These are phyloP conservation scores for Scaptomyza caliginosa DNA, from an alignment of 2,888 invertebrate species.

Conservation along the genomic window DNA sequence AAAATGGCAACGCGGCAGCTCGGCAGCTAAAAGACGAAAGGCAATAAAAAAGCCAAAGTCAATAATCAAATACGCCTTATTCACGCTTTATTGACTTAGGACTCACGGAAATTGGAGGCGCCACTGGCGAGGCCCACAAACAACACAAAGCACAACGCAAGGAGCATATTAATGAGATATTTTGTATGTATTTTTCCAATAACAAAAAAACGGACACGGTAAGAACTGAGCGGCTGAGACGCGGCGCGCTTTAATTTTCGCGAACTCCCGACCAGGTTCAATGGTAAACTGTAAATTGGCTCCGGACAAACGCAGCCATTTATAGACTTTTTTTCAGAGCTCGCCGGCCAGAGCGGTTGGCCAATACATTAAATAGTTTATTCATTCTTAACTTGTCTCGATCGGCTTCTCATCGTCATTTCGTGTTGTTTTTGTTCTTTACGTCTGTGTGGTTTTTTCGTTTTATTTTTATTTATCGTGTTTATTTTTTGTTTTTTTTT, in stretches of 20 bases:
- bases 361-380: constrained; percentile 67
- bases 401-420: constrained; percentile 20
- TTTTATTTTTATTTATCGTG: constrained; percentile 14
- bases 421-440: constrained; percentile 19
- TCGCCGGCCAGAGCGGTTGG: constrained; percentile 17
- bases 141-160: constrained; percentile 40
- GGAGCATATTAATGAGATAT: constrained; percentile 36
- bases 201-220: neutral
- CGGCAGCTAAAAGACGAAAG: constrained; percentile 67
- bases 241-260: constrained; percentile 52
- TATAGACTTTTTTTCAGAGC: constrained; percentile 74
- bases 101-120: constrained; percentile 71
- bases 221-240: constrained; percentile 18
- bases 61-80: neutral
- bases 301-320: constrained; percentile 79
- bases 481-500: constrained; percentile 17
- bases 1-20: constrained; percentile 78
- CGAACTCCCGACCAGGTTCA: constrained; percentile 82
- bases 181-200: neutral
- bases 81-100: neutral
- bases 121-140: constrained; percentile 44
- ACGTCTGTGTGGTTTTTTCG: constrained; percentile 8
- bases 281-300: constrained; percentile 82
- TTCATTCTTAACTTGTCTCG: constrained; percentile 73
- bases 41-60: neutral